A percentile compares a stretch with the other conserved stretches of the same genome.
These are phyloP conservation scores for Tamias sibiricus DNA, from an alignment of 2,113 vertebrate species.

Conservation along the genomic window DNA sequence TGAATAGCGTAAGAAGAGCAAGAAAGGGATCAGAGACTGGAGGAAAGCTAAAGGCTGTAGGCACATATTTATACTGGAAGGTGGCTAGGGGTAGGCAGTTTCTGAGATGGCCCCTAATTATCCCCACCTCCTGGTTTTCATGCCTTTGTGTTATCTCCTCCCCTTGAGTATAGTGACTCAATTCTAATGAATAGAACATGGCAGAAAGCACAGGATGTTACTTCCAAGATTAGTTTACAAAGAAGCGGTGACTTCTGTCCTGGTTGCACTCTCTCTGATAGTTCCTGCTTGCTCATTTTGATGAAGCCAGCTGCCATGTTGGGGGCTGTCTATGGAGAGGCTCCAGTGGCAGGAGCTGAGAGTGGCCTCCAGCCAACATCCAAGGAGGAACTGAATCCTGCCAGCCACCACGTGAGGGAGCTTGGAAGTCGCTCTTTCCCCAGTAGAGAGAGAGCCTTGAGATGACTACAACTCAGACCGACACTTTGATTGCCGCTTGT, in stretches of 20 bases:
- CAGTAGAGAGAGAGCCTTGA: slow-evolving; percentile 5
- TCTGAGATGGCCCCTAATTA: slow-evolving; percentile 18
- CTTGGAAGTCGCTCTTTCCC: slow-evolving; percentile 34
- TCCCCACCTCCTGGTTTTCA: not conserved
- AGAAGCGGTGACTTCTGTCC: slow-evolving; percentile 10
- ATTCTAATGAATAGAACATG: slow-evolving; percentile 27
- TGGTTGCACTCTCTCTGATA: not conserved
- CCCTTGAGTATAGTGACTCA: slow-evolving; percentile 11
- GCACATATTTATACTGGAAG: not conserved
- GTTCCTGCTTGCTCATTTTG: not conserved
- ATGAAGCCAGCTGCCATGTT: not conserved
- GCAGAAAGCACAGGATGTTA: slow-evolving; percentile 8
- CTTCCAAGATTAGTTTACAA: slow-evolving; percentile 22
- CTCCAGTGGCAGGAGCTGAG: not conserved
- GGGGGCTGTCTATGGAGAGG: not conserved
- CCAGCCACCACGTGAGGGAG: not conserved
- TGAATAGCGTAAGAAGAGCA: not conserved
- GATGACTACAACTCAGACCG: not conserved
- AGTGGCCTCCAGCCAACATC: not conserved
- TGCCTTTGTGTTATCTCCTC: not conserved
- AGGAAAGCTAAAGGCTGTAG: not conserved
- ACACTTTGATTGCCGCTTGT: not conserved
- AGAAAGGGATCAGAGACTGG: not conserved
- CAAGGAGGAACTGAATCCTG: not conserved
- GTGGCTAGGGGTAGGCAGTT: not conserved